Base-by-base conservation (phyloP, 2,113 vertebrate species). In the Thunnus maccoyii region DNA sequence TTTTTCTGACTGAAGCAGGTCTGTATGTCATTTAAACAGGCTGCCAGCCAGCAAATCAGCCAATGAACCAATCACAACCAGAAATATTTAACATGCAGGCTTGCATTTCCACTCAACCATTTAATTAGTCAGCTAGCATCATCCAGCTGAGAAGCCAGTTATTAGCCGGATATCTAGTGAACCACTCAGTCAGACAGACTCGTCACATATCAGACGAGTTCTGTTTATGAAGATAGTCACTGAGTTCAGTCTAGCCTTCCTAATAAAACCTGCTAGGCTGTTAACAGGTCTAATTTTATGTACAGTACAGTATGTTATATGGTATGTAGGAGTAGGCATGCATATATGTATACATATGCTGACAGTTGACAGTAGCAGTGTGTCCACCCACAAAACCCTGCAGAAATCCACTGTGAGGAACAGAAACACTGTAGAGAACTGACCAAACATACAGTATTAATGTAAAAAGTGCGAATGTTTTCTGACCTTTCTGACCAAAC, bases 111-210 rank as follows among this genome's bases (percentile, higher is more conserved):
- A 61, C 48, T 20, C 25, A 72, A 27, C 15, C 9, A 72, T 44
- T 0, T 72, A 71, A 85, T 80, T 50, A 87, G 44, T 32, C 16
- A 46, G 69, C 46, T 11, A 55, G 30, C n/a, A 15, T 32, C 32
- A 47, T 72, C 4, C 20, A 27, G 25, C 46, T 48, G 14, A 75
- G 58, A 56, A 51, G 32, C 36, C 55, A 65, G 20, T 54, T 72
- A 15, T 9, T 41, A 67, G 51, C 27, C 46, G 56, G 13, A 56
- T 68, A 36, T 25, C 62, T 18, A 76, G 18, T 79, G 3, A 56
- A 32, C 66, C 63, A 55, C 52, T 20, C 67, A 14, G 20, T 27
- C 22, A 25, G 55, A 57, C n/a, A 60, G 2, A 69, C 18, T 62
- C 67, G 25, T 48, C 48, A 44, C 22, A 66, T 10, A 62, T 32